phyloP scores from a whole-genome alignment of 2,888 invertebrate species.

The Tromatobia lineatoria region DNA sequence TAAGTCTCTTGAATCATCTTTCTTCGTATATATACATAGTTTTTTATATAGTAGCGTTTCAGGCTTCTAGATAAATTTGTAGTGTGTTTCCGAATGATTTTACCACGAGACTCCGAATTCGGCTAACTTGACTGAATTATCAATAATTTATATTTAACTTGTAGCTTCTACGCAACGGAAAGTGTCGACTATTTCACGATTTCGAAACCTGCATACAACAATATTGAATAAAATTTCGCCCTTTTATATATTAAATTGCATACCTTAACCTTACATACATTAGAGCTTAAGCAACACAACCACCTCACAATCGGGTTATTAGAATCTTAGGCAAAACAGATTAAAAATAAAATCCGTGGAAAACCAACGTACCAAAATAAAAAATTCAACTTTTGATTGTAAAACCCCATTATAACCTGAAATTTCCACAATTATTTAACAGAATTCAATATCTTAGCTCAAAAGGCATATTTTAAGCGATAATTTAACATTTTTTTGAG shows the following conservation, averaged over 20 bases:
- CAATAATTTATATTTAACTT: constrained; percentile 39
- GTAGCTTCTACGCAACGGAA: constrained; percentile 32
- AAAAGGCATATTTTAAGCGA: background rate
- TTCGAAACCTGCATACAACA: background rate
- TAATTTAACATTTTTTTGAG: background rate
- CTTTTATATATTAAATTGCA: background rate
- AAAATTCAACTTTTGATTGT: background rate
- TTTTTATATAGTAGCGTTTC: constrained; percentile 3
- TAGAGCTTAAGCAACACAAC: background rate
- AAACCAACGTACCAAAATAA: background rate
- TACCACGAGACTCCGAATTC: constrained; percentile 7
- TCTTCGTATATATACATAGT: background rate
- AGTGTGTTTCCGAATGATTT: constrained; percentile 37
- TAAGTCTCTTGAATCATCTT: constrained; percentile 29
- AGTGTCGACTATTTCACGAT: background rate
- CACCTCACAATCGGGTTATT: background rate
- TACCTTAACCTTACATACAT: background rate
- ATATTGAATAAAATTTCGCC: background rate
- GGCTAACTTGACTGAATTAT: constrained; percentile 37
- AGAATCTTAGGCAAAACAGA: background rate
- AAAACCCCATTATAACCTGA: too few relatives aligned
- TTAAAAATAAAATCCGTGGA: too few relatives aligned
- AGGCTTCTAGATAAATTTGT: constrained; percentile 3
- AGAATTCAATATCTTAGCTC: background rate
- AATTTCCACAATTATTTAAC: background rate